Base-by-base conservation (phyloP, 2,888 invertebrate species). In the Drosophila borborema region DNA sequence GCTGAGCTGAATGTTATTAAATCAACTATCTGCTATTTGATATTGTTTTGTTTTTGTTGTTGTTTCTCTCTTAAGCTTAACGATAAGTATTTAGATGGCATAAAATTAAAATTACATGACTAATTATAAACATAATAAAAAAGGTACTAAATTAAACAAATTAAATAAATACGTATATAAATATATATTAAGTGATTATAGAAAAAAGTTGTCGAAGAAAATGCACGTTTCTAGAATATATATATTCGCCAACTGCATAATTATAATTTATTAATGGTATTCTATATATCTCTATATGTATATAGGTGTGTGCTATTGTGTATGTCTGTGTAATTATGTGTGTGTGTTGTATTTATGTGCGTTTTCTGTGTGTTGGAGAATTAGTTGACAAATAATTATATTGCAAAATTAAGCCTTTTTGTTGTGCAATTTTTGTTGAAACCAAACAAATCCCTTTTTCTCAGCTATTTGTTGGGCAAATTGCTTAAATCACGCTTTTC, bases 401-500 rank as follows among this genome's bases (percentile, higher is more conserved):
- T 81, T 89, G 87, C 89, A 89, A 89, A 73, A 74, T 70, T 36
- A 74, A 83, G 89, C 84, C 89, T 71, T 80, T 74, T 75, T 38
- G 70, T 64, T 60, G 64, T 43, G 54, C 46, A 56, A 23, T 38
- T 67, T 48, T 54, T 36, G 9, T 6, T 40, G 16, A 18, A 41
- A 59, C 45, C 51, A 38, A 62, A 71, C 40, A 65, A 72, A 64
- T 53, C 36, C 64, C 40, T 43, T 31, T 51, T 28, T 40, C 2
- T 14, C 38, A 14, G 38, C 38, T 38, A 38, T 55, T 23, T 64
- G 31, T 28, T 45, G 58, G 67, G 36, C 63, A 59, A 63, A 46
- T 72, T 43, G 59, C 69, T 79, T 62, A n/a, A 79, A 56, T 74
- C 46, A 65, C 64, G 60, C 62, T 59, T 23, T n/a, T 59, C 20